A percentile compares a stretch with the other conserved stretches of the same genome.
Evolutionary conservation across 2,888 invertebrate genomes (phyloP).

Genomic region (Neoaliturus tenellus): DNA sequence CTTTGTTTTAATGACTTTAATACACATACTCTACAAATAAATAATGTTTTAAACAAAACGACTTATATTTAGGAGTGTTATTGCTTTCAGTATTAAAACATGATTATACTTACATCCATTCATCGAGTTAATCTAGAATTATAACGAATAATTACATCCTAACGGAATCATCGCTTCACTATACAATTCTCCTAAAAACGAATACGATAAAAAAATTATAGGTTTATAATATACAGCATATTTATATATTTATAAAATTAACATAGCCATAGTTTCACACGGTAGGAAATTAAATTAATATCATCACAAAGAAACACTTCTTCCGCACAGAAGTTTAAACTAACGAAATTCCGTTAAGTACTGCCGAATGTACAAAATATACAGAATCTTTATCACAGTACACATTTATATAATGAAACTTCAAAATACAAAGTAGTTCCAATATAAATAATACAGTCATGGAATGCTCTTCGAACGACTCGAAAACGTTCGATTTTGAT

Average conservation of each 20-base stretch:
- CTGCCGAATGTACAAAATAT: conserved; percentile 57
- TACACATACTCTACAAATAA: conserved; percentile 24
- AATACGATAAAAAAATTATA: background rate
- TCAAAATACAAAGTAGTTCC: conserved; percentile 25
- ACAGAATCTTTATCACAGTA: conserved; percentile 65
- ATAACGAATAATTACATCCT: conserved; percentile 39
- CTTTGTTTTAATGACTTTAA: background rate
- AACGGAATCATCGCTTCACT: conserved; percentile 26
- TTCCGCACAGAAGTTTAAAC: background rate
- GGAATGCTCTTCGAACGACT: background rate
- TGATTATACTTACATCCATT: conserved; percentile 39
- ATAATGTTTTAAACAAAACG: conserved; percentile 33
- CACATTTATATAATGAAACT: conserved; percentile 61
- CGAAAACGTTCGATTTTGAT: background rate
- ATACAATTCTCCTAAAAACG: conserved; percentile 36
- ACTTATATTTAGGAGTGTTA: background rate
- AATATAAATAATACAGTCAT: conserved; percentile 34
- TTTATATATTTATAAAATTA: conserved; percentile 53
- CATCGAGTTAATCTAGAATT: conserved; percentile 24
- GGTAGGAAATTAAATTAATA: conserved; percentile 40
- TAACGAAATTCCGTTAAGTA: conserved; percentile 53
- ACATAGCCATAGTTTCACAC: conserved; percentile 31
- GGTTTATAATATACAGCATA: conserved; percentile 39
- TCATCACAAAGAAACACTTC: conserved; percentile 41
- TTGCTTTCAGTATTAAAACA: conserved; percentile 48